phyloP scores from a whole-genome alignment of 2,113 vertebrate species.

The Sinocyclocheilus maitianheensis region DNA sequence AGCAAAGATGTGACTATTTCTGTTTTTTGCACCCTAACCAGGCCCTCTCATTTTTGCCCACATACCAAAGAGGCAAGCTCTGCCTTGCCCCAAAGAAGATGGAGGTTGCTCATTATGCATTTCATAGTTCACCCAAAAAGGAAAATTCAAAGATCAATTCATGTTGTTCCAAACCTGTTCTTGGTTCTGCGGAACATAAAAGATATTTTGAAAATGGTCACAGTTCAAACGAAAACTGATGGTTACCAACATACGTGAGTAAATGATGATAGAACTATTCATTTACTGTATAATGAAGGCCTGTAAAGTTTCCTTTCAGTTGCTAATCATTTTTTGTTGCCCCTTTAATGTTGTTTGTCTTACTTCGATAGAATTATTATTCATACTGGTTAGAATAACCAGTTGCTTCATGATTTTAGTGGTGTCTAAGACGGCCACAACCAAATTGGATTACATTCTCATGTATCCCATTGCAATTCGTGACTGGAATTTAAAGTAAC shows the following conservation, averaged over 20 bases:
- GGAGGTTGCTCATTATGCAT: background rate
- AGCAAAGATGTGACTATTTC: background rate
- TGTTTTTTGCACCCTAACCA: background rate
- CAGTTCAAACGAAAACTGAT: background rate
- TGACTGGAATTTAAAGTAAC: slow-evolving; percentile 32
- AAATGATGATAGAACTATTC: background rate
- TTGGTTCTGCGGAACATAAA: background rate
- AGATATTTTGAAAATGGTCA: background rate
- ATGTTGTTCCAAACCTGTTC: background rate
- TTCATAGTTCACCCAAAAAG: background rate
- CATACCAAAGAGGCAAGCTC: background rate
- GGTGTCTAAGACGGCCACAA: background rate
- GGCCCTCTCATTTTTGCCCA: background rate
- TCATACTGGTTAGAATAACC: background rate
- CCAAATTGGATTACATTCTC: background rate
- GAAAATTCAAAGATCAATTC: background rate
- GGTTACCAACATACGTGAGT: background rate
- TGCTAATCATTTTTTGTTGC: background rate
- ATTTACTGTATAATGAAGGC: background rate
- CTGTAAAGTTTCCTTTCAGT: background rate
- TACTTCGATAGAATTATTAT: background rate
- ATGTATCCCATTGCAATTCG: background rate
- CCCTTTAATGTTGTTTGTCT: background rate
- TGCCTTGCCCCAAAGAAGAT: background rate
- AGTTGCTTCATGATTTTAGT: background rate